Evolutionary conservation across 2,113 vertebrate species (phyloP), one percentile per base, ranked within the genome.

Genomic region (Cyanoderma ruficeps): DNA sequence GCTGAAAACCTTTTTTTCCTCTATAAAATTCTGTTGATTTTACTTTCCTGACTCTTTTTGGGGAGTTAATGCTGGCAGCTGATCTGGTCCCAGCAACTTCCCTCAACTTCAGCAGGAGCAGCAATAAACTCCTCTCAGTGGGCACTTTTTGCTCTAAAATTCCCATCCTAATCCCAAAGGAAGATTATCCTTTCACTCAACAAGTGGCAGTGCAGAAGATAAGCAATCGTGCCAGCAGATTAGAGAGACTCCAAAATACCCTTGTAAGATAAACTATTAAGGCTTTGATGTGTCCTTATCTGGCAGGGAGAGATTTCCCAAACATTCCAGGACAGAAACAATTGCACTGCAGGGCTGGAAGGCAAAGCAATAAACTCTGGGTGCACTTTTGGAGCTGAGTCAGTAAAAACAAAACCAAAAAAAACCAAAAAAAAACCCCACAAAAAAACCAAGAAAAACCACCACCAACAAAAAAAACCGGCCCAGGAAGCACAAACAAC

Each of bases 181-280:
- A 74, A 65, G 78, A 94, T 94, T 82, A 92, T 88, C 83, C 70
- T 65, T 52, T 70, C 86, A 37, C 86, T 88, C 89, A 61, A 71
- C 86, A 83, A 67, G 75, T 94, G 71, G 37, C 82, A 87, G 35
- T 7, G 47, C 60, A 65, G 37, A 28, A 78, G 94, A 94, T 79
- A 90, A 95, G 89, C 46, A 60, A 39, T 47, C 8, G 19, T 57
- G 56, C 55, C 71, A 41, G 82, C 70, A 90, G 86, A 94, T 90
- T 82, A 95, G 60, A 63, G 37, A 78, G 83, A n/a, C 75, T 88
- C 83, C 52, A 63, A 88, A 94, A 83, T 63, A 74, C 12, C 83
- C 39, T n/a, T 31, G 65, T 85, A 85, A 90, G 90, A 94, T 79
- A 79, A 95, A 90, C 70, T 28, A 2, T 28, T n/a, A 17, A 63